Conservation (phyloP, 2,797 vertebrate species). For the Urophycis tenuis region DNA sequence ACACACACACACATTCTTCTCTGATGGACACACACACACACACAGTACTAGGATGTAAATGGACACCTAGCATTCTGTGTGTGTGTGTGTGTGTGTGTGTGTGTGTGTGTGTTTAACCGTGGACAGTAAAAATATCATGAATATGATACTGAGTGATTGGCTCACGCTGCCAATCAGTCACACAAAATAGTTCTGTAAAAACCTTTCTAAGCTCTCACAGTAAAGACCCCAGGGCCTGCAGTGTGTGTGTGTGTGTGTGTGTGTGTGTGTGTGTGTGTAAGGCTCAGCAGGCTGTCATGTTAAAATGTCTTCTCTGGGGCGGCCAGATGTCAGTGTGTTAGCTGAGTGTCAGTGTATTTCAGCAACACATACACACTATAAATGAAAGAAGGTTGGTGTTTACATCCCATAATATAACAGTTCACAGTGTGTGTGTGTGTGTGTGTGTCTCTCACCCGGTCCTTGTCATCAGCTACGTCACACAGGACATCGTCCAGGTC, state of each 20-base stretch:
- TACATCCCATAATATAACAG: too few species aligned
- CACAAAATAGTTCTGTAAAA: too few species aligned
- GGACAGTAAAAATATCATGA: too few species aligned
- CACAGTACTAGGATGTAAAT: background rate
- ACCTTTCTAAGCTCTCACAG: too few species aligned
- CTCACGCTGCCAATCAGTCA: too few species aligned
- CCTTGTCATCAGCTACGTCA: conserved; percentile 95
- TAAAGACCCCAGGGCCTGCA: too few species aligned
- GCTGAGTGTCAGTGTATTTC: background rate
- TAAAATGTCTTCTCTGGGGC: background rate
- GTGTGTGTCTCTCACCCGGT: conserved; percentile 77
- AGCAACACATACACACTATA: too few species aligned
- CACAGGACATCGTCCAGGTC: conserved; percentile 91
- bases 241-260: conserved; percentile 10
- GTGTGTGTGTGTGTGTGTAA: background rate
- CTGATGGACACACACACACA: background rate
- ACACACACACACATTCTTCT: conserved; percentile 2
- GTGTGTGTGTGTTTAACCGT: background rate
- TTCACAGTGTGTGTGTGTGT: background rate
- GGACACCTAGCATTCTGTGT: background rate
- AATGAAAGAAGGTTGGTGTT: too few species aligned
- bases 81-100: background rate
- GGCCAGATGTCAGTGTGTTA: background rate
- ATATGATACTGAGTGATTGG: too few species aligned
- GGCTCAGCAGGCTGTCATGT: background rate